A percentile compares a stretch with the other conserved stretches of the same genome.
Evolutionary conservation across 2,113 vertebrate genomes (phyloP).

Genomic region (Paralichthys olivaceus): DNA sequence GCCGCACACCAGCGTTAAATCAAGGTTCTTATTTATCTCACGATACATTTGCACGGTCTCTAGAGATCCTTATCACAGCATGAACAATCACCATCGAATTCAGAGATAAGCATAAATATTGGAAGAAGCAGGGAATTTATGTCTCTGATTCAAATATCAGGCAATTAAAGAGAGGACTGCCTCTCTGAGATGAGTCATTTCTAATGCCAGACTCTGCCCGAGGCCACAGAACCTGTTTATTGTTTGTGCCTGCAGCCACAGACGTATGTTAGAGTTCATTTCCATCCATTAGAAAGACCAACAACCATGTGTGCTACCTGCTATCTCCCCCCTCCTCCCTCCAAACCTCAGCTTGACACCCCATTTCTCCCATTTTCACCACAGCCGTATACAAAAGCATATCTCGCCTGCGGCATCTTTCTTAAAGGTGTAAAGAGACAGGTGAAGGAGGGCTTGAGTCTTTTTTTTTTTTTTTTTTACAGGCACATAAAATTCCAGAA

Average conservation of each 20-base stretch:
- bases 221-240: slow-evolving; percentile 33
- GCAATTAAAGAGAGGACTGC: slow-evolving; percentile 20
- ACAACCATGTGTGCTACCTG: slow-evolving; percentile 7
- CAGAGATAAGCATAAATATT: too few relatives aligned
- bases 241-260: slow-evolving; percentile 29
- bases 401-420: slow-evolving; percentile 32
- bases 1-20: background rate
- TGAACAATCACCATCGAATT: background rate
- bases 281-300: slow-evolving; percentile 46
- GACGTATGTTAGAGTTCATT: slow-evolving; percentile 51
- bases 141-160: slow-evolving; percentile 12
- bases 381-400: slow-evolving; percentile 35
- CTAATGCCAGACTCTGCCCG: slow-evolving; percentile 14
- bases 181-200: slow-evolving; percentile 18
- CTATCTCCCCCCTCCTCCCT: slow-evolving; percentile 22
- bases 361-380: slow-evolving; percentile 48
- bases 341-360: slow-evolving; percentile 5
- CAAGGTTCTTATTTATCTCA: too few relatives aligned
- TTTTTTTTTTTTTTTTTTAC: slow-evolving; percentile 42
- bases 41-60: too few relatives aligned
- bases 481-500: slow-evolving; percentile 61
- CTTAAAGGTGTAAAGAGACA: background rate
- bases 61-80: too few relatives aligned
- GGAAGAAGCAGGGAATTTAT: background rate
- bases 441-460: too few relatives aligned